Percentiles rank a stretch among this genome's conserved stretches.
Conservation (phyloP, 2,113 vertebrate genomes). For the Gobiocypris rarus region DNA sequence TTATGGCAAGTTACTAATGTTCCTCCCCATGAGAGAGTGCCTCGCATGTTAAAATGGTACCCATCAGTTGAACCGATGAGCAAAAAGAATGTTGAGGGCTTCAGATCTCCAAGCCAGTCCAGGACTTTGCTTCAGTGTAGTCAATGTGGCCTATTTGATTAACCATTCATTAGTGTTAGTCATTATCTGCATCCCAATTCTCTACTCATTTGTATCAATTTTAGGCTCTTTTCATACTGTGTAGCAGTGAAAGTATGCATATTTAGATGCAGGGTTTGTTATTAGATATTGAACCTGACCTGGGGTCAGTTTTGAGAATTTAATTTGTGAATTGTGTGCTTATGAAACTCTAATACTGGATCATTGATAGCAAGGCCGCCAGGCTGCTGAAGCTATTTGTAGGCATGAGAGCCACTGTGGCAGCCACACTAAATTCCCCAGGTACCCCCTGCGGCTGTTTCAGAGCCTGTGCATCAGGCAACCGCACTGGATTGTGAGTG, state of each 20-base stretch:
- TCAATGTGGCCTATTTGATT: too few relatives aligned
- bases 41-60: neutral
- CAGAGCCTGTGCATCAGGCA: constrained; percentile 55
- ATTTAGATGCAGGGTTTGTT: neutral
- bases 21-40: neutral
- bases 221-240: neutral
- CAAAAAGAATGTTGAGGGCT: constrained; percentile 11
- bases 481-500: constrained; percentile 47
- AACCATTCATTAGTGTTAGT: neutral
- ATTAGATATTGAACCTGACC: constrained; percentile 15
- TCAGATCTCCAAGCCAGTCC: constrained; percentile 25
- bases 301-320: neutral
- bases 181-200: neutral
- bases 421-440: constrained; percentile 67
- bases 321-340: neutral
- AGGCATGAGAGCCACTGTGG: constrained; percentile 64
- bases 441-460: constrained; percentile 65
- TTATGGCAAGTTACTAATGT: constrained; percentile 8
- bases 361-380: constrained; percentile 48
- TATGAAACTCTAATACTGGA: neutral
- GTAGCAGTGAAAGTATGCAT: neutral
- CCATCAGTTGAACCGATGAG: constrained; percentile 21
- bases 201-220: neutral
- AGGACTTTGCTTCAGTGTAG: constrained; percentile 25
- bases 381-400: constrained; percentile 47